phyloP scores from a whole-genome alignment of 2,113 vertebrate genomes.

The Falco punctatus region DNA sequence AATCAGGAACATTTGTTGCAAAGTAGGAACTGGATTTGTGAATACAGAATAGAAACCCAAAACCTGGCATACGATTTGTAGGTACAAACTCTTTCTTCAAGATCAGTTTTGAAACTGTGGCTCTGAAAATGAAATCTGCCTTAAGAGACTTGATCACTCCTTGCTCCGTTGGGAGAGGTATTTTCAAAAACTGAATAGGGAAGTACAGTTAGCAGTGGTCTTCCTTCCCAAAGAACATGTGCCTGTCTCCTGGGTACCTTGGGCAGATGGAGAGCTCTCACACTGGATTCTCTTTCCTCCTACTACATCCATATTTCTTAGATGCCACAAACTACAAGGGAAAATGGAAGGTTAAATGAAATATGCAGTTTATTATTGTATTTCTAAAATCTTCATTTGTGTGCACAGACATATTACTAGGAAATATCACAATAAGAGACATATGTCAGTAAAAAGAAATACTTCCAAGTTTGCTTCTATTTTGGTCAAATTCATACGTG shows the following conservation, averaged over 20 bases:
- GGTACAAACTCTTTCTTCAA: neutral
- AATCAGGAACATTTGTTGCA: neutral
- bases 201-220: rapidly evolving
- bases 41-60: neutral
- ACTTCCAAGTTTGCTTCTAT: neutral
- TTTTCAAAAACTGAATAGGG: neutral
- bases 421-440: neutral
- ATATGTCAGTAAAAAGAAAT: neutral
- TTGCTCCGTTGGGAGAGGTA: rapidly evolving
- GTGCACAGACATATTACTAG: neutral
- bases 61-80: rapidly evolving
- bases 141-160: neutral
- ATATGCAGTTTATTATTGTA: neutral
- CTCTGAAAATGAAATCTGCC: neutral
- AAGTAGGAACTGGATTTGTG: neutral
- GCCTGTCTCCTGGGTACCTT: neutral
- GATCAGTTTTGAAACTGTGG: neutral
- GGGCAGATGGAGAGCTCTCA: neutral
- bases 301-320: neutral
- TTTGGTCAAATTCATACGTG: neutral
- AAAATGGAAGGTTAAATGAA: neutral
- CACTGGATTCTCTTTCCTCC: neutral
- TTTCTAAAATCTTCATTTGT: neutral
- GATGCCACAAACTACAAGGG: neutral
- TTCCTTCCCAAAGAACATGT: neutral